These are phyloP conservation scores for Nephila pilipes DNA, from an alignment of 1,140 invertebrate species.

Conservation along the genomic window DNA sequence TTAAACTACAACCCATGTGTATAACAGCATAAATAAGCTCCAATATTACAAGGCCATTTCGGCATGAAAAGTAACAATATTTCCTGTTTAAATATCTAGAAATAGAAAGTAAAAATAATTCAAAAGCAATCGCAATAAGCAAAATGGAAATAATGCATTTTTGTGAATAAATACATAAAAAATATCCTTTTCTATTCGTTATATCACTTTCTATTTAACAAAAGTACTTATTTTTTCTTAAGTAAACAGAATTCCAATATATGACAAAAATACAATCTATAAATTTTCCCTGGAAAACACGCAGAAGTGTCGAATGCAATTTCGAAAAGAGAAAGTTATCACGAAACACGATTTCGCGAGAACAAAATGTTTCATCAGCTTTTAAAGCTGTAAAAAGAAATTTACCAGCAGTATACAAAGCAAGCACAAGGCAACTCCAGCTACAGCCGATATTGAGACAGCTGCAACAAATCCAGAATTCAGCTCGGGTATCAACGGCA, in stretches of 20 bases:
- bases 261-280: neutral
- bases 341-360: neutral
- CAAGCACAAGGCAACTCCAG: constrained; percentile 65
- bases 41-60: too few species aligned
- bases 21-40: too few species aligned
- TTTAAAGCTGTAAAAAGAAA: constrained; percentile 11
- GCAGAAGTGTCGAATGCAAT: neutral
- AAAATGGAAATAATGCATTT: too few species aligned
- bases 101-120: too few species aligned
- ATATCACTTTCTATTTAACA: too few species aligned
- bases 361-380: constrained; percentile 4
- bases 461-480: constrained; percentile 72
- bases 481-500: constrained; percentile 60
- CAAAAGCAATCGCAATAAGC: too few species aligned
- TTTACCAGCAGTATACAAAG: constrained; percentile 69
- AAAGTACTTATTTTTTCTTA: too few species aligned
- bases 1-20: too few species aligned
- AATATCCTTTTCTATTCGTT: too few species aligned
- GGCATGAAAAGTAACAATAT: too few species aligned
- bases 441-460: constrained; percentile 70
- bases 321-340: neutral
- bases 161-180: too few species aligned
- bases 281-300: neutral
- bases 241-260: neutral
- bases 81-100: too few species aligned